Percentiles rank a stretch among this genome's conserved stretches.
These are phyloP conservation scores for Drosophila siamana DNA, from an alignment of 2,888 invertebrate genomes.

Conservation along the genomic window DNA sequence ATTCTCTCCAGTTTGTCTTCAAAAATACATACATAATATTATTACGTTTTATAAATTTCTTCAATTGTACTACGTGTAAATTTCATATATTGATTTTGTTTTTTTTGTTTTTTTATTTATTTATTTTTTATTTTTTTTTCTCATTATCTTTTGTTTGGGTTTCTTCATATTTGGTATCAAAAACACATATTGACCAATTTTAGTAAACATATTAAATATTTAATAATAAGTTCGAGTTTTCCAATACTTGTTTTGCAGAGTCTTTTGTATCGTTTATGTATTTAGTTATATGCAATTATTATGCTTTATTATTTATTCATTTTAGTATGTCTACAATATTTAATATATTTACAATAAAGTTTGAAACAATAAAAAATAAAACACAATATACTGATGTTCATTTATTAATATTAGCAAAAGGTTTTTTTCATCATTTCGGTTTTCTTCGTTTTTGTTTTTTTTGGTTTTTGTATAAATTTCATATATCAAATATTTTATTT, in stretches of 20 bases:
- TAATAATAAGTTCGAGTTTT: conserved; percentile 77
- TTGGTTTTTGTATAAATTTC: conserved; percentile 67
- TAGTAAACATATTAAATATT: conserved; percentile 69
- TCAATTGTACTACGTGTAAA: conserved; percentile 78
- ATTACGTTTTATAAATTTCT: conserved; percentile 69
- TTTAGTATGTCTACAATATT: conserved; percentile 41
- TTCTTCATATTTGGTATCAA: conserved; percentile 63
- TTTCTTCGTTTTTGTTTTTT: not conserved
- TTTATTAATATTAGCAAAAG: conserved; percentile 77
- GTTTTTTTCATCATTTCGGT: conserved; percentile 31
- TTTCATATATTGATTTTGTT: conserved; percentile 56
- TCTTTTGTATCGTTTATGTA: conserved; percentile 75
- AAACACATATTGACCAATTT: conserved; percentile 76
- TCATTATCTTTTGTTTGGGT: not conserved
- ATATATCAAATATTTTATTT: conserved; percentile 69
- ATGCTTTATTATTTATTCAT: conserved; percentile 1
- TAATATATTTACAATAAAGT: conserved; percentile 64
- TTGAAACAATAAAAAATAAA: conserved; percentile 58
- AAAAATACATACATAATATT: conserved; percentile 61
- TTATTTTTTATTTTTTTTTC: conserved; percentile 17
- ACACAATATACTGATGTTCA: conserved; percentile 68
- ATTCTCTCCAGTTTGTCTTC: conserved; percentile 34
- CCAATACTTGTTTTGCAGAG: conserved; percentile 75
- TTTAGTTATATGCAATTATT: conserved; percentile 33
- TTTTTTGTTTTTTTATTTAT: conserved; percentile 16